phyloP scores from a whole-genome alignment of 2,797 vertebrate species.

The Lates japonicus region DNA sequence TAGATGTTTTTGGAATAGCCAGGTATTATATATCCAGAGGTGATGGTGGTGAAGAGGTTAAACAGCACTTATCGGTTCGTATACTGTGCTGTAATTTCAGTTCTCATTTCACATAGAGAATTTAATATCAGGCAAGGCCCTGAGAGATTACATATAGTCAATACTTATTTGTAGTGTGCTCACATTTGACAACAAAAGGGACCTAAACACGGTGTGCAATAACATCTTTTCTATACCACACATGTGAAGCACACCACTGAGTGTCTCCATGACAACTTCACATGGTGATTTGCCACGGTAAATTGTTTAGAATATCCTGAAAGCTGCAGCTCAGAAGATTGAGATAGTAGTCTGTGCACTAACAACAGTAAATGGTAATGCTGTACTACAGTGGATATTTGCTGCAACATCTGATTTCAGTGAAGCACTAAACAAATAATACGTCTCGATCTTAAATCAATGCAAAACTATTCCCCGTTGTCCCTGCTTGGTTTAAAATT shows the following conservation, averaged over 20 bases:
- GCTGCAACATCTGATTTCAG: slow-evolving; percentile 2
- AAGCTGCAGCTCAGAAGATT: slow-evolving; percentile 7
- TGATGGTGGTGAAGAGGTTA: too few species aligned
- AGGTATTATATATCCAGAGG: background rate
- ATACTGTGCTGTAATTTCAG: background rate
- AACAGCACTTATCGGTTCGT: background rate
- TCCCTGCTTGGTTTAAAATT: slow-evolving; percentile 17
- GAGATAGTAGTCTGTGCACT: background rate
- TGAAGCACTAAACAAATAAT: background rate
- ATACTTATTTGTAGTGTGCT: background rate
- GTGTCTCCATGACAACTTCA: slow-evolving; percentile 69
- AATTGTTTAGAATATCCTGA: slow-evolving; percentile 37
- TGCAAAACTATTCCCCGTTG: background rate
- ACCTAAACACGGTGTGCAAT: slow-evolving; percentile 16
- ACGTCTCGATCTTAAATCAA: slow-evolving; percentile 23
- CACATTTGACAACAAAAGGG: slow-evolving; percentile 15
- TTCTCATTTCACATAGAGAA: background rate
- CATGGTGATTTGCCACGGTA: slow-evolving; percentile 33
- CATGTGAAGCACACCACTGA: slow-evolving; percentile 3
- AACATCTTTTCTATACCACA: slow-evolving; percentile 18
- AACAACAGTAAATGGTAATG: slow-evolving; percentile 4
- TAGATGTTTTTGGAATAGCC: background rate
- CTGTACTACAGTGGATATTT: background rate
- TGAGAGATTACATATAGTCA: slow-evolving; percentile 3
- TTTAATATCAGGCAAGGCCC: slow-evolving; percentile 5